Evolutionary conservation across 2,888 invertebrate genomes (phyloP).

Genomic region (Hemithea aestivaria): DNA sequence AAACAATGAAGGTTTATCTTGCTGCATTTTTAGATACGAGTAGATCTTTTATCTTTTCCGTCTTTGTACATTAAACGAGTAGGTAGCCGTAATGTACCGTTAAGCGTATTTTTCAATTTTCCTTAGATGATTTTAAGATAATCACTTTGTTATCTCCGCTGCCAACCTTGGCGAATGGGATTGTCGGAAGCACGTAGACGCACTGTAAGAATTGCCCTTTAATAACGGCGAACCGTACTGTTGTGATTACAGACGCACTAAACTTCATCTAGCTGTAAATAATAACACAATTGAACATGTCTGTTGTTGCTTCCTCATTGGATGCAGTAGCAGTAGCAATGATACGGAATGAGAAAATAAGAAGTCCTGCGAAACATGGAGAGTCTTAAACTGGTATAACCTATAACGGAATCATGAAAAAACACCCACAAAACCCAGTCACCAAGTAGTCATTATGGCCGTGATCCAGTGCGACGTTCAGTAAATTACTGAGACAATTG

Average conservation of each 20-base stretch:
- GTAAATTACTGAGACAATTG: too few species aligned
- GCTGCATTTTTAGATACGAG: too few species aligned
- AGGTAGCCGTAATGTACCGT: too few species aligned
- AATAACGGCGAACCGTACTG: slow-evolving; percentile 65
- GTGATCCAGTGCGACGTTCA: too few species aligned
- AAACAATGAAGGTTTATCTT: slow-evolving; percentile 25
- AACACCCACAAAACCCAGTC: too few species aligned
- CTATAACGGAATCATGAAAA: too few species aligned
- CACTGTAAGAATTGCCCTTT: slow-evolving; percentile 67
- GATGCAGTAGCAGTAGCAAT: slow-evolving; percentile 32
- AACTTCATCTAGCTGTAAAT: slow-evolving; percentile 69
- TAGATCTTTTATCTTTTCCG: too few species aligned
- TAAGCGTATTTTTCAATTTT: too few species aligned
- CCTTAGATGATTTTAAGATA: slow-evolving; percentile 8
- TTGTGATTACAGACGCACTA: slow-evolving; percentile 68
- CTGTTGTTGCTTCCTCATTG: slow-evolving; percentile 54
- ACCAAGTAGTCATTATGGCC: too few species aligned
- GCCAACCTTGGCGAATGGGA: slow-evolving; percentile 52
- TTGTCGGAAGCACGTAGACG: slow-evolving; percentile 67
- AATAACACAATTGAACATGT: slow-evolving; percentile 65
- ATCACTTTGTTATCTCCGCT: slow-evolving; percentile 44
- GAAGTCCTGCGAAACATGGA: too few species aligned
- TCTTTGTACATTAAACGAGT: too few species aligned
- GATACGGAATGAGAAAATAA: slow-evolving; percentile 6
- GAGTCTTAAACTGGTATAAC: too few species aligned